Evolutionary conservation across 2,797 vertebrate species (phyloP).

Genomic region (Macropus fuliginosus): DNA sequence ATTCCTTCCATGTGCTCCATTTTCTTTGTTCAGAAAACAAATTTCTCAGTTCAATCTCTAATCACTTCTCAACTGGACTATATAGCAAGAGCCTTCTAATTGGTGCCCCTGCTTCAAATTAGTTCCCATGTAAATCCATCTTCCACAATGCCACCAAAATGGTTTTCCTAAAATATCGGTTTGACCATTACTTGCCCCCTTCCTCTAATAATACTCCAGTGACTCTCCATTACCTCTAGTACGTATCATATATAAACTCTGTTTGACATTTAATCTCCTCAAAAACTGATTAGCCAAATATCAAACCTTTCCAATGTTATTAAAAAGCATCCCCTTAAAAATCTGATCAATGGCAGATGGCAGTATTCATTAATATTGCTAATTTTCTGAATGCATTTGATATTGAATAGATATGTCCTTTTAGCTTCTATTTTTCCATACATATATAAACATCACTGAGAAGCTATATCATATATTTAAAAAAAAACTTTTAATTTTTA

Average conservation of each 20-base stretch:
- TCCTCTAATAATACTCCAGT: background rate
- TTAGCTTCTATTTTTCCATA: constrained; percentile 25
- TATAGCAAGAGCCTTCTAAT: background rate
- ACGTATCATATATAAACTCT: background rate
- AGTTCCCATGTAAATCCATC: background rate
- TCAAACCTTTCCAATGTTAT: background rate
- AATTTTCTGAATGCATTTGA: constrained; percentile 57
- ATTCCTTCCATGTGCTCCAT: background rate
- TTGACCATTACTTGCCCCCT: background rate
- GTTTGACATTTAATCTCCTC: background rate
- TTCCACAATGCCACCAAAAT: background rate
- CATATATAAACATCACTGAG: constrained; percentile 44
- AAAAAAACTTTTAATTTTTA: constrained; percentile 48
- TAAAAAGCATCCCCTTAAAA: background rate
- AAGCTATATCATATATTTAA: constrained; percentile 28
- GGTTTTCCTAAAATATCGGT: background rate
- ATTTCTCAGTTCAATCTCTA: background rate
- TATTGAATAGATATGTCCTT: constrained; percentile 22
- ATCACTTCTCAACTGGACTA: background rate
- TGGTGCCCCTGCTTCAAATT: background rate
- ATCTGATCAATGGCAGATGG: constrained; percentile 38
- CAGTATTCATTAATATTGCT: constrained; percentile 28
- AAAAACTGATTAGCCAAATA: background rate
- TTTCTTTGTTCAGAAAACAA: background rate
- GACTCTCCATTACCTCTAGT: background rate